These are phyloP conservation scores for Sceloporus tristichus DNA, from an alignment of 2,113 vertebrate species.

Conservation along the genomic window DNA sequence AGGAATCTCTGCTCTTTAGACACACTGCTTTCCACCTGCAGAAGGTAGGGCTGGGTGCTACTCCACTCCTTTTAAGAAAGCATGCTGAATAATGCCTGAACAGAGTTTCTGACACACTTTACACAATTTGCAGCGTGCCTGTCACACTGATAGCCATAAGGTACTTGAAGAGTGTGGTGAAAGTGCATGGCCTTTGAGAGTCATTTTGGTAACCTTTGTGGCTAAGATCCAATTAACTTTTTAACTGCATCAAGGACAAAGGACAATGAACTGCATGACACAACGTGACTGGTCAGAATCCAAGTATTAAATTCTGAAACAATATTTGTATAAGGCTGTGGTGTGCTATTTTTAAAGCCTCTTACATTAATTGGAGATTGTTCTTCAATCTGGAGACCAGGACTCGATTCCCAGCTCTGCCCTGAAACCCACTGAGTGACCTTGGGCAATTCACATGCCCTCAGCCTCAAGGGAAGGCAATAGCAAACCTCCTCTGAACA, in stretches of 20 bases:
- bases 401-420: no score
- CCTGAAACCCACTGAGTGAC: no score
- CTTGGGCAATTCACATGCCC: no score
- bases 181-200: neutral
- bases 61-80: no score
- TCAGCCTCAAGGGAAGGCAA: no score
- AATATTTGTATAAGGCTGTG: neutral
- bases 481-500: no score
- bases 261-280: neutral
- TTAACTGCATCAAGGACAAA: neutral
- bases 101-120: no score
- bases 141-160: neutral
- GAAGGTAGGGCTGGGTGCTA: no score
- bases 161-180: neutral
- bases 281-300: neutral
- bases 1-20: no score
- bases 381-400: no score
- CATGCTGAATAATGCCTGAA: no score
- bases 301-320: neutral
- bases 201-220: neutral
- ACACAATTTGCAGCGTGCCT: neutral
- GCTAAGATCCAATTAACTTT: neutral
- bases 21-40: no score
- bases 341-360: neutral
- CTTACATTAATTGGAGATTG: neutral